phyloP scores from a whole-genome alignment of 1,140 invertebrate genomes.

The Drosophila oshimai region DNA sequence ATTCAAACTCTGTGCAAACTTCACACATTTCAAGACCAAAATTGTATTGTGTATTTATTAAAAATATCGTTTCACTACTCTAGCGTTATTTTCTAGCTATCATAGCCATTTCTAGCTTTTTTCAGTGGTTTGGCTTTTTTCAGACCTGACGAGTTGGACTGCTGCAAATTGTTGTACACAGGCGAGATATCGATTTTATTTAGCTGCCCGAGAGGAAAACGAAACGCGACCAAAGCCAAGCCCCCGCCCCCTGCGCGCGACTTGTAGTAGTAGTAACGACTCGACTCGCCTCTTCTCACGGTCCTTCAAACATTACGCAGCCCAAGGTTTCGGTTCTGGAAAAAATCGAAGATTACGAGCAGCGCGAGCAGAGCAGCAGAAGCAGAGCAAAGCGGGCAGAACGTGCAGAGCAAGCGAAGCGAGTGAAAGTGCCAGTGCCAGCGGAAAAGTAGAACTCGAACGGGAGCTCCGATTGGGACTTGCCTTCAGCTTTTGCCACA shows the following conservation, averaged over 20 bases:
- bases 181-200: constrained; percentile 70
- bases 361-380: not conserved
- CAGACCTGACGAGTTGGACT: not conserved
- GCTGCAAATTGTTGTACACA: constrained; percentile 65
- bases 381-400: constrained; percentile 20
- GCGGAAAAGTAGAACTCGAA: constrained; percentile 44
- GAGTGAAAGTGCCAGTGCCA: constrained; percentile 74
- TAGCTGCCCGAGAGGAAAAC: constrained; percentile 41
- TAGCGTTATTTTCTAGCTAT: no score
- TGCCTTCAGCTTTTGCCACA: constrained; percentile 25
- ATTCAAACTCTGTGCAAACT: no score
- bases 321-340: constrained; percentile 57
- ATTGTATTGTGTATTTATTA: no score
- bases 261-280: constrained; percentile 72
- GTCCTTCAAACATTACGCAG: constrained; percentile 76
- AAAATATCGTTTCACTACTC: no score
- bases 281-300: constrained; percentile 26
- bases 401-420: constrained; percentile 63
- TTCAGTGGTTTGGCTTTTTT: no score
- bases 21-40: no score
- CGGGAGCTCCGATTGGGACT: constrained; percentile 22
- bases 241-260: constrained; percentile 50
- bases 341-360: constrained; percentile 31
- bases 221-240: constrained; percentile 31
- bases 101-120: no score